Conservation (phyloP, 2,888 invertebrate species). For the Gortyna flavago region DNA sequence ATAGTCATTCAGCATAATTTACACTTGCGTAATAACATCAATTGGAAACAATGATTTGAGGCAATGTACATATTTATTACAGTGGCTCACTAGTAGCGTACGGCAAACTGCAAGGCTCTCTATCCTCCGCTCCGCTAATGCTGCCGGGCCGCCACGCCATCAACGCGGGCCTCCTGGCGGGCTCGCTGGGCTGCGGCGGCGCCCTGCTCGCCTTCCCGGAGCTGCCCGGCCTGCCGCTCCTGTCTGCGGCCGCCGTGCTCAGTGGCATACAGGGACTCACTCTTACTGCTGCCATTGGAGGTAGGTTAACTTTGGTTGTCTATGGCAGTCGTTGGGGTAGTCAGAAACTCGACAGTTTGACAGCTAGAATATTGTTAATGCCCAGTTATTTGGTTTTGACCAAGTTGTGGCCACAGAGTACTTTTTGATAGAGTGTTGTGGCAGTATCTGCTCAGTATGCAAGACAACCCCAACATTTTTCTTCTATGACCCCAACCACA, state of each 20-base stretch:
- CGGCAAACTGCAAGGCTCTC: conserved; percentile 95
- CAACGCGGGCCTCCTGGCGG: conserved; percentile 92
- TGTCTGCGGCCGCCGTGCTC: conserved; percentile 94
- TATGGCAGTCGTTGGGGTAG: background rate
- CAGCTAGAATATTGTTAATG: background rate
- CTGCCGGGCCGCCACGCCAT: conserved; percentile 95
- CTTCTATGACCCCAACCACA: too few relatives aligned
- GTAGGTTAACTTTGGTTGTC: conserved; percentile 77
- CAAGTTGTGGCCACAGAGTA: background rate
- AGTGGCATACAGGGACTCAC: conserved; percentile 96
- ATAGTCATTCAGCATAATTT: background rate
- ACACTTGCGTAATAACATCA: background rate
- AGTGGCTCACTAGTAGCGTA: conserved; percentile 97
- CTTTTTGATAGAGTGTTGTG: too few relatives aligned
- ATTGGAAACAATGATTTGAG: background rate
- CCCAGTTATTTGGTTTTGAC: background rate
- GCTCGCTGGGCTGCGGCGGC: conserved; percentile 93
- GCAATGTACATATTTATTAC: conserved; percentile 41
- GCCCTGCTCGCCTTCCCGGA: conserved; percentile 91
- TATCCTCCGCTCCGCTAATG: conserved; percentile 94
- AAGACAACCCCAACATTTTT: background rate
- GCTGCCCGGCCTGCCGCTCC: conserved; percentile 92
- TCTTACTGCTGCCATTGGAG: conserved; percentile 96
- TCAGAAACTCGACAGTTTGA: background rate
- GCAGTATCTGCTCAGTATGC: background rate